Conservation (phyloP, 2,797 vertebrate genomes). For the Chaetophractus vellerosus region DNA sequence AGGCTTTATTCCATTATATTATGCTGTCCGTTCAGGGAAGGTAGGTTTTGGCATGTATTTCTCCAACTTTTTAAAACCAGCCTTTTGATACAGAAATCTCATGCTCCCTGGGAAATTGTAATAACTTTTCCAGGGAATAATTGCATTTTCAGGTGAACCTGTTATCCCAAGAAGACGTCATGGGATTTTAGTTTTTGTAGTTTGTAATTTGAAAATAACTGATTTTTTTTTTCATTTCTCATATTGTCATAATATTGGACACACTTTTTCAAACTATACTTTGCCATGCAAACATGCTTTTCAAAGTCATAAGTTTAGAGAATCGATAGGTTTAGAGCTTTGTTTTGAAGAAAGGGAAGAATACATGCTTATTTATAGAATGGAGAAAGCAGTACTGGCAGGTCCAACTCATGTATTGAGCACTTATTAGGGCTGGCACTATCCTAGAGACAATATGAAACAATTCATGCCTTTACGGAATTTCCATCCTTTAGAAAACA, state of each 20-base stretch:
- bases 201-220: not conserved
- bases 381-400: not conserved
- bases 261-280: not conserved
- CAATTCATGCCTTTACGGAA: not conserved
- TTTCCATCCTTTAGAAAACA: not conserved
- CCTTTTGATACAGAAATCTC: not conserved
- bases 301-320: not conserved
- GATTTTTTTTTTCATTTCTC: not conserved
- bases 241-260: not conserved
- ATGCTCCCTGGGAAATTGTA: not conserved
- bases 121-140: not conserved
- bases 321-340: not conserved
- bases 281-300: not conserved
- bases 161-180: not conserved
- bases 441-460: conserved; percentile 4
- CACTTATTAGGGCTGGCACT: not conserved
- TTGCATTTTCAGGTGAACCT: not conserved
- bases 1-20: not conserved
- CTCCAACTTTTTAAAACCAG: not conserved
- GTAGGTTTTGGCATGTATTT: not conserved
- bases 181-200: not conserved
- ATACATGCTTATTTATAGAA: not conserved
- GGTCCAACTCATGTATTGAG: not conserved
- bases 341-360: conserved; percentile 9
- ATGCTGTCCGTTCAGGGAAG: not conserved